A percentile compares a stretch with the other conserved stretches of the same genome.
phyloP scores from a whole-genome alignment of 2,113 vertebrate species.

The Prinia subflava region DNA sequence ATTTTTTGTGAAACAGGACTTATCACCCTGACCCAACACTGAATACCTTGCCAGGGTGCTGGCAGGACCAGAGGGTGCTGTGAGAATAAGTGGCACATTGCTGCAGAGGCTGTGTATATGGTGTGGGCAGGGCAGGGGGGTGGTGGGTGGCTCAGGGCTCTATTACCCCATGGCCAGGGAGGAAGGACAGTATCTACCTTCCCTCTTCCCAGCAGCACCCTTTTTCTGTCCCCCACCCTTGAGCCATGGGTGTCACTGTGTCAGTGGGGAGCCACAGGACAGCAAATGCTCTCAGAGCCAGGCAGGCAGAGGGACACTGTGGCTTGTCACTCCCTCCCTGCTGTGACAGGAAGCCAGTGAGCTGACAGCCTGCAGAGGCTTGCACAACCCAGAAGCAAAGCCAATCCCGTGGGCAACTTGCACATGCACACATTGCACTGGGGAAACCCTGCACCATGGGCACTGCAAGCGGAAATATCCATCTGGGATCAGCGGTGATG shows the following conservation, averaged over 20 bases:
- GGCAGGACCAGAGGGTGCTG: not conserved
- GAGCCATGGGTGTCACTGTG: accelerated
- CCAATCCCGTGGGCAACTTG: accelerated
- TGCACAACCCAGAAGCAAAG: accelerated
- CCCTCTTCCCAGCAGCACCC: not conserved
- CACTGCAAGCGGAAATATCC: not conserved
- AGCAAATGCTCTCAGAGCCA: not conserved
- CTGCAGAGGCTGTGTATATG: not conserved
- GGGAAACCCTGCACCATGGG: too few species aligned
- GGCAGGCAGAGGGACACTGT: not conserved
- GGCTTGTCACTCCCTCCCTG: not conserved
- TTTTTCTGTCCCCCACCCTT: not conserved
- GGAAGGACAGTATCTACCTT: not conserved
- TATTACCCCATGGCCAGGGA: not conserved
- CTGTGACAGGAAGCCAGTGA: not conserved
- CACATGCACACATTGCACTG: not conserved
- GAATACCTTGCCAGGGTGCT: not conserved
- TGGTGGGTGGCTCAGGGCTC: not conserved
- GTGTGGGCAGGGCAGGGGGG: not conserved
- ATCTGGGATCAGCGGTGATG: not conserved
- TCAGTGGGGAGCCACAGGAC: not conserved
- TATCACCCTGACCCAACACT: accelerated
- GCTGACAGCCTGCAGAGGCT: not conserved
- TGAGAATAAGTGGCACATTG: not conserved
- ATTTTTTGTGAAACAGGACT: not conserved